These are phyloP conservation scores for Sebastes fasciatus DNA, from an alignment of 2,113 vertebrate genomes.

Conservation along the genomic window DNA sequence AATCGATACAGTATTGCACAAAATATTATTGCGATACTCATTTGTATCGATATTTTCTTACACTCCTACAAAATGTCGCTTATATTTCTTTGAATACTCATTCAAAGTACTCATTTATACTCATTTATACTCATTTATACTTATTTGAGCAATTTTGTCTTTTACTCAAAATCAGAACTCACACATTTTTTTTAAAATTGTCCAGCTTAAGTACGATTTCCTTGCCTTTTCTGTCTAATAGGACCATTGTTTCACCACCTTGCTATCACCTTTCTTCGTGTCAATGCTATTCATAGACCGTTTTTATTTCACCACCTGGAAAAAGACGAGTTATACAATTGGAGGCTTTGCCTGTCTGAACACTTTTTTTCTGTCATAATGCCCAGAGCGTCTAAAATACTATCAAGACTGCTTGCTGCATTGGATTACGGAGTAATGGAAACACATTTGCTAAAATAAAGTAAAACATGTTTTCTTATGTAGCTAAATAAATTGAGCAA, in stretches of 20 bases:
- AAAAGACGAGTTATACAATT: constrained; percentile 8
- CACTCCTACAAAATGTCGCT: too few relatives aligned
- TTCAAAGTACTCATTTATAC: too few relatives aligned
- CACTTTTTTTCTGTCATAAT: constrained; percentile 1
- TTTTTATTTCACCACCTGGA: constrained; percentile 1
- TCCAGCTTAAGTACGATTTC: not conserved
- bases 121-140: too few relatives aligned
- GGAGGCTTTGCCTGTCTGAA: constrained; percentile 12
- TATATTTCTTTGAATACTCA: too few relatives aligned
- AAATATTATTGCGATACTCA: too few relatives aligned
- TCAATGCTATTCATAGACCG: not conserved
- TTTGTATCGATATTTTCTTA: too few relatives aligned
- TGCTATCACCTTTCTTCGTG: not conserved
- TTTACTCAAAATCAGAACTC: too few relatives aligned
- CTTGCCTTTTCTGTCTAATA: not conserved
- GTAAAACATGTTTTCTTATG: constrained; percentile 14
- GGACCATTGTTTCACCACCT: not conserved
- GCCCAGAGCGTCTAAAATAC: constrained; percentile 1
- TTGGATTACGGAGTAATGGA: not conserved
- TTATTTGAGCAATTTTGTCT: too few relatives aligned
- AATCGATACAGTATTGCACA: too few relatives aligned
- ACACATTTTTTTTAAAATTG: not conserved
- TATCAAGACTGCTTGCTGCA: not conserved
- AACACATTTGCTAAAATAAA: constrained; percentile 30
- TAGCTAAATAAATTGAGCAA: constrained; percentile 18